Conservation (phyloP, 2,797 vertebrate species). For the Lagorchestes hirsutus region DNA sequence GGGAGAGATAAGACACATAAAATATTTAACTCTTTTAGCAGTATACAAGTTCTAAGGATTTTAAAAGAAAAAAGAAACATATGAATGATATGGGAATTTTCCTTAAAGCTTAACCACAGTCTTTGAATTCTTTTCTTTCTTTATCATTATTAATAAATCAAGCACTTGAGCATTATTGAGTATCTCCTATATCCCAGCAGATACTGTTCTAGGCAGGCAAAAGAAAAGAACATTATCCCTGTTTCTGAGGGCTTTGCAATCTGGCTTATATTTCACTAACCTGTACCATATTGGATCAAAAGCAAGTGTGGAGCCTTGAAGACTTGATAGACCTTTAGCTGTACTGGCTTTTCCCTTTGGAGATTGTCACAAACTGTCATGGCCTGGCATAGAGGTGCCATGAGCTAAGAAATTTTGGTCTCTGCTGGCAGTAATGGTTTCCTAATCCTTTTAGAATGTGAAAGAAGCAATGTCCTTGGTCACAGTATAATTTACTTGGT, state of each 20-base stretch:
- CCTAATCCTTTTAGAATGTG: not conserved
- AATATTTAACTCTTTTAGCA: constrained; percentile 65
- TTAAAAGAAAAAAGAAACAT: constrained; percentile 48
- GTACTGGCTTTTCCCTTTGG: not conserved
- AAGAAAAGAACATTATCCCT: not conserved
- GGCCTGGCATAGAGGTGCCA: not conserved
- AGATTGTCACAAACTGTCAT: not conserved
- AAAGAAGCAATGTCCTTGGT: not conserved
- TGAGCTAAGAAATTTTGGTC: not conserved
- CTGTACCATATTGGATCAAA: not conserved
- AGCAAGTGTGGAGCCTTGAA: not conserved
- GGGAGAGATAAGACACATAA: constrained; percentile 49
- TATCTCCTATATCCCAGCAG: not conserved
- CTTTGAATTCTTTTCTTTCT: constrained; percentile 14
- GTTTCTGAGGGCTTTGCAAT: not conserved
- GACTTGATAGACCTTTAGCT: not conserved
- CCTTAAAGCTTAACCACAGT: not conserved
- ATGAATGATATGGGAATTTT: not conserved
- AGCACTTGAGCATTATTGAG: not conserved
- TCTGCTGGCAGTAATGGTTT: not conserved
- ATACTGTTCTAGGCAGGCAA: not conserved
- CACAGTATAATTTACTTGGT: not conserved
- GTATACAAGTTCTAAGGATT: constrained; percentile 38
- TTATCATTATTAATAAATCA: not conserved
- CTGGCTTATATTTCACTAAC: not conserved